Evolutionary conservation across 2,113 vertebrate genomes (phyloP).

Genomic region (Elaphurus davidianus): DNA sequence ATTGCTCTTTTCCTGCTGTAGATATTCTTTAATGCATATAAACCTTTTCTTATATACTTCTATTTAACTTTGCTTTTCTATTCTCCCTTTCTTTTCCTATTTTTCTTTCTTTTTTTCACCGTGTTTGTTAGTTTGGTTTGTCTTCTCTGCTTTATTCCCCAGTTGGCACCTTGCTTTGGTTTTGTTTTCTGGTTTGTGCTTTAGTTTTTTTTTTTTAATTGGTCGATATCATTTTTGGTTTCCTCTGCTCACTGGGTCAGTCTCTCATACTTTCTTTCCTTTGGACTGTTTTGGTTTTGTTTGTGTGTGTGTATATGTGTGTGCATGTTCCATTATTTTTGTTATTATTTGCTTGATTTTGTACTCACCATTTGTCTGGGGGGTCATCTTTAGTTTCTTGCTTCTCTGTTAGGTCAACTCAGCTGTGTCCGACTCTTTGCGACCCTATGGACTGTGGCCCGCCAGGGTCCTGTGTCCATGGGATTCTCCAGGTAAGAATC

Average conservation of each 20-base stretch:
- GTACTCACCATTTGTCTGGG: background rate
- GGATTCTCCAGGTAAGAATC: background rate
- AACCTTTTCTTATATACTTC: background rate
- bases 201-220: background rate
- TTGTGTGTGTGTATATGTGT: background rate
- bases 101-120: background rate
- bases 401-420: background rate
- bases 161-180: background rate
- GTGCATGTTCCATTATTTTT: background rate
- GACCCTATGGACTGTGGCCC: accelerated
- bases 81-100: background rate
- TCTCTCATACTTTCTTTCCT: background rate
- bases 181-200: background rate
- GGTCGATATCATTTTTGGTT: background rate
- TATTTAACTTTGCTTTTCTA: background rate
- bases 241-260: background rate
- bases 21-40: background rate
- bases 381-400: background rate
- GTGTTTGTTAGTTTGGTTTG: background rate
- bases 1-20: background rate
- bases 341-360: background rate
- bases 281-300: background rate
- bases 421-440: accelerated
- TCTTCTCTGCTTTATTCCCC: background rate
- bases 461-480: background rate